Evolutionary conservation across 2,888 invertebrate species (phyloP).

Genomic region (Harpalus rubripes): DNA sequence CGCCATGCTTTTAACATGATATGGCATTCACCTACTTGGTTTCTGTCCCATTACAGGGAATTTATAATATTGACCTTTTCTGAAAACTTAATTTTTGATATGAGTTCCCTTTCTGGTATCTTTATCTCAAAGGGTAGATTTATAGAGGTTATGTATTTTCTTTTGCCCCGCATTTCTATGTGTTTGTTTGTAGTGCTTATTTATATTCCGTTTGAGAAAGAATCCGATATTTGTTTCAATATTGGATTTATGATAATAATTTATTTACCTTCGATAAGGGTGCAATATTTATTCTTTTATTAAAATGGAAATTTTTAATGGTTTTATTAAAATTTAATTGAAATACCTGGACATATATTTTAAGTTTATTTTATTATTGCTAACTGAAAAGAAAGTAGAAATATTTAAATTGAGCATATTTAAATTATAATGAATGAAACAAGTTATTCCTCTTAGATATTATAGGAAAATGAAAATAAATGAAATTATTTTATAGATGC

Average conservation of each 20-base stretch:
- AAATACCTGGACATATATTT: too few relatives aligned
- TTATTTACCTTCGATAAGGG: not conserved
- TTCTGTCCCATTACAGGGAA: slow-evolving; percentile 44
- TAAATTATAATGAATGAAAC: too few relatives aligned
- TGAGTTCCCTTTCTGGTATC: slow-evolving; percentile 22
- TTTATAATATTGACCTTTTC: slow-evolving; percentile 53
- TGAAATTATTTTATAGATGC: too few relatives aligned
- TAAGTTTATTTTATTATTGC: too few relatives aligned
- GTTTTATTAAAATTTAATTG: too few relatives aligned
- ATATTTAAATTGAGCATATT: too few relatives aligned
- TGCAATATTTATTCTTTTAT: not conserved
- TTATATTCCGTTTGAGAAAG: slow-evolving; percentile 5
- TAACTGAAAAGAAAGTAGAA: too few relatives aligned
- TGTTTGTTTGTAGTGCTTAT: slow-evolving; percentile 2
- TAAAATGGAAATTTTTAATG: too few relatives aligned
- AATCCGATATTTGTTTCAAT: slow-evolving; percentile 9
- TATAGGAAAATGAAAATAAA: too few relatives aligned
- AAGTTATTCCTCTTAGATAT: too few relatives aligned
- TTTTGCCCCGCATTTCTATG: not conserved
- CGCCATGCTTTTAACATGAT: slow-evolving; percentile 15
- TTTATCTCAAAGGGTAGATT: slow-evolving; percentile 26
- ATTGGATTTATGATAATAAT: slow-evolving; percentile 7
- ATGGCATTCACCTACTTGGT: slow-evolving; percentile 47
- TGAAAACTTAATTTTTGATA: slow-evolving; percentile 49
- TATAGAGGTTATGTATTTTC: slow-evolving; percentile 9